These are phyloP conservation scores for Archivesica marissinica DNA, from an alignment of 1,140 invertebrate genomes.

Conservation along the genomic window DNA sequence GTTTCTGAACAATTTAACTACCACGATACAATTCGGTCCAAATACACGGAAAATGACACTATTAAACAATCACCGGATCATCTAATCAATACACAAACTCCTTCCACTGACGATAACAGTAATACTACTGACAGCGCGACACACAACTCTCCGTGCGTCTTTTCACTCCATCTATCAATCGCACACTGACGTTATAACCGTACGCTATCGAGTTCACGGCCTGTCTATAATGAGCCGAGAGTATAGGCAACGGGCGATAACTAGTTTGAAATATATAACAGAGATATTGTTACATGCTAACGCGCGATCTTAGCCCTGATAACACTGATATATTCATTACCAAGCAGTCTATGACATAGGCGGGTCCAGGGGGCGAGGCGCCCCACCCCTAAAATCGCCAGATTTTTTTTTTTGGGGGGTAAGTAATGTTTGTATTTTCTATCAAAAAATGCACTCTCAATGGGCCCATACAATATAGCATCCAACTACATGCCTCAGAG, in stretches of 20 bases:
- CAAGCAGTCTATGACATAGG: no score
- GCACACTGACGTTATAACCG: not conserved
- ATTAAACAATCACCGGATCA: not conserved
- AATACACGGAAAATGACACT: not conserved
- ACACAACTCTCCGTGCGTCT: not conserved
- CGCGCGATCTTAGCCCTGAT: no score
- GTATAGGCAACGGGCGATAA: conserved; percentile 4
- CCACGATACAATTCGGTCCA: not conserved
- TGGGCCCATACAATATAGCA: no score
- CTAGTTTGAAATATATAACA: not conserved
- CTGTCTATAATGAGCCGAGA: not conserved
- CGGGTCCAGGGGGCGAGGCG: no score
- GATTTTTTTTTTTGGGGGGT: no score
- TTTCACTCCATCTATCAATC: conserved; percentile 9
- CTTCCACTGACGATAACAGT: not conserved
- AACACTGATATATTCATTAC: no score
- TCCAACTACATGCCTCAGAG: no score
- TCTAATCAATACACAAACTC: not conserved
- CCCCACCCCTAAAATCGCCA: no score
- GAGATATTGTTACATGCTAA: no score
- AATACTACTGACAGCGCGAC: not conserved
- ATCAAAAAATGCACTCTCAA: no score
- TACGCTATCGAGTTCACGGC: not conserved
- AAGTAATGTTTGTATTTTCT: no score
- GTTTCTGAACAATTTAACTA: not conserved